Conservation (phyloP, 2,113 vertebrate species). For the Daphoenositta chrysoptera region DNA sequence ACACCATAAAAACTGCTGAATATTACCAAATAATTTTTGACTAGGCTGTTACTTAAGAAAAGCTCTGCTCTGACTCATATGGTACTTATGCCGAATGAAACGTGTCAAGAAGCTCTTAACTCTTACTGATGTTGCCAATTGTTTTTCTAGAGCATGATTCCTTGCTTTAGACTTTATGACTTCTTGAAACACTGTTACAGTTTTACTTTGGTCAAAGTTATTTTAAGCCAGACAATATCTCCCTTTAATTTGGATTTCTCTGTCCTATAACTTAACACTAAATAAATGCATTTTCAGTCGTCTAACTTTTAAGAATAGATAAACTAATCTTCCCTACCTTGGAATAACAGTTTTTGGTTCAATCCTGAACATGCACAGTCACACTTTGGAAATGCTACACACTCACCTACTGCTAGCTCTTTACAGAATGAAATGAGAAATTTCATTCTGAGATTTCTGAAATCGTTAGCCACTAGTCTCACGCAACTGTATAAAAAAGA, state of each 20-base stretch:
- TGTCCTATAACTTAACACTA: neutral
- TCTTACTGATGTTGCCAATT: neutral
- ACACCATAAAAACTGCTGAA: neutral
- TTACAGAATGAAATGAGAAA: neutral
- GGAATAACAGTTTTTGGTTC: neutral
- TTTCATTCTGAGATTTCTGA: neutral
- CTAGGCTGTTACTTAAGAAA: neutral
- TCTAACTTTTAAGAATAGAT: neutral
- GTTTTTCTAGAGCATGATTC: neutral
- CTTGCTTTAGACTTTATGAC: neutral
- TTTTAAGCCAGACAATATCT: neutral
- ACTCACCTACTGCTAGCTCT: neutral
- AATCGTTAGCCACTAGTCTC: neutral
- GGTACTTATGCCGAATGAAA: neutral
- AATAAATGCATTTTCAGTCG: neutral
- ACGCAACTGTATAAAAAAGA: neutral
- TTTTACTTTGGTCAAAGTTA: neutral
- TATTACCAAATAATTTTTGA: neutral
- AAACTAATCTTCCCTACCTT: neutral
- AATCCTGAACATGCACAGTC: neutral
- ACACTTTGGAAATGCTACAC: neutral
- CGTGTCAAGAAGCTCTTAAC: neutral
- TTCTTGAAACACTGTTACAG: neutral
- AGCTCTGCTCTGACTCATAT: neutral
- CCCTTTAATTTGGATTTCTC: neutral